Evolutionary conservation across 1,140 invertebrate genomes (phyloP).

Genomic region (Nomia melanderi): DNA sequence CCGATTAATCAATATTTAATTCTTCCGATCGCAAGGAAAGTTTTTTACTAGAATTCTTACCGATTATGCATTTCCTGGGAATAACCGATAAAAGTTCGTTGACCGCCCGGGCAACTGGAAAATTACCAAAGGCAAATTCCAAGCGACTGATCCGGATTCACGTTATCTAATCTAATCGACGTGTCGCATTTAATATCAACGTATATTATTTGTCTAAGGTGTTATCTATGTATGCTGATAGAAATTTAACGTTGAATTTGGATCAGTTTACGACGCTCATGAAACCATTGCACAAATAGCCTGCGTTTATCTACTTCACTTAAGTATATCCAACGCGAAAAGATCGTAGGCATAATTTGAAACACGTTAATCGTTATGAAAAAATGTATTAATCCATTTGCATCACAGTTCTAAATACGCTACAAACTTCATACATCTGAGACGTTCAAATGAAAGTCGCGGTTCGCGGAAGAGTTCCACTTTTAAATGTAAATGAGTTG

Average conservation of each 20-base stretch:
- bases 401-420: no score
- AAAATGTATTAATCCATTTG: no score
- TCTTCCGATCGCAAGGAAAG: no score
- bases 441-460: no score
- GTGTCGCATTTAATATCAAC: not conserved
- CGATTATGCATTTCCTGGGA: not conserved
- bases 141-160: not conserved
- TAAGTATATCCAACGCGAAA: no score
- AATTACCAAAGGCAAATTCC: constrained; percentile 6
- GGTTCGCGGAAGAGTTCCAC: no score
- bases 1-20: no score
- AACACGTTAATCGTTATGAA: no score
- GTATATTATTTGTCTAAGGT: not conserved
- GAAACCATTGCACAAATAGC: not conserved
- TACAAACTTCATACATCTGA: no score
- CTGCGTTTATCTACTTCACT: not conserved
- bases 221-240: not conserved
- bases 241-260: not conserved
- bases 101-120: not conserved
- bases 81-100: not conserved
- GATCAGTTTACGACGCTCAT: not conserved
- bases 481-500: no score
- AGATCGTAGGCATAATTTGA: no score
- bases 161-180: constrained; percentile 23
- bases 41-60: not conserved